These are phyloP conservation scores for Falco biarmicus DNA, from an alignment of 2,797 vertebrate genomes.

Conservation along the genomic window DNA sequence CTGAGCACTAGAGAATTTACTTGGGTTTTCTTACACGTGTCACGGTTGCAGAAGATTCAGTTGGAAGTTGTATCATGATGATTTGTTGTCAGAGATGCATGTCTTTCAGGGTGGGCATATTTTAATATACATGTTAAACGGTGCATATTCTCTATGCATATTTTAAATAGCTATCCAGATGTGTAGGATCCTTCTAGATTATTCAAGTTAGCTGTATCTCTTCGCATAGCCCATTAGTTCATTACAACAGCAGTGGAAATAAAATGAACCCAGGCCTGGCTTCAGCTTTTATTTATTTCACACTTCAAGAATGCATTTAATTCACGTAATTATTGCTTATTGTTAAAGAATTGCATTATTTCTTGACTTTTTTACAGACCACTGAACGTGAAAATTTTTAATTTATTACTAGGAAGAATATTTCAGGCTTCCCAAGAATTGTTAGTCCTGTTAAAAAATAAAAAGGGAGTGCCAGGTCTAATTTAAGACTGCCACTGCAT, in stretches of 20 bases:
- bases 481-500: background rate
- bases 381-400: background rate
- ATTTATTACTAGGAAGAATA: background rate
- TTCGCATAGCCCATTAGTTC: background rate
- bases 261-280: background rate
- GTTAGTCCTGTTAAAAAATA: background rate
- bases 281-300: constrained; percentile 17
- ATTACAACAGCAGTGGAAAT: background rate
- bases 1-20: background rate
- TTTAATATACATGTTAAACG: background rate
- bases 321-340: background rate
- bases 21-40: background rate
- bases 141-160: rapidly evolving
- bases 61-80: background rate
- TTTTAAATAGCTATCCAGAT: background rate
- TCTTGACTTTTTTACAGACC: background rate
- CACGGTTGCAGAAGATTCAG: background rate
- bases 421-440: background rate
- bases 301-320: constrained; percentile 11
- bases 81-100: background rate
- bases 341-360: background rate
- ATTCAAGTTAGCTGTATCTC: background rate
- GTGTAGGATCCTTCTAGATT: background rate
- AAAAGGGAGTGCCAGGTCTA: background rate
- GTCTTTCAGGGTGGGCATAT: background rate